Evolutionary conservation across 2,797 vertebrate species (phyloP), one percentile per base, ranked within the genome.

Genomic region (Malurus leucopterus): DNA sequence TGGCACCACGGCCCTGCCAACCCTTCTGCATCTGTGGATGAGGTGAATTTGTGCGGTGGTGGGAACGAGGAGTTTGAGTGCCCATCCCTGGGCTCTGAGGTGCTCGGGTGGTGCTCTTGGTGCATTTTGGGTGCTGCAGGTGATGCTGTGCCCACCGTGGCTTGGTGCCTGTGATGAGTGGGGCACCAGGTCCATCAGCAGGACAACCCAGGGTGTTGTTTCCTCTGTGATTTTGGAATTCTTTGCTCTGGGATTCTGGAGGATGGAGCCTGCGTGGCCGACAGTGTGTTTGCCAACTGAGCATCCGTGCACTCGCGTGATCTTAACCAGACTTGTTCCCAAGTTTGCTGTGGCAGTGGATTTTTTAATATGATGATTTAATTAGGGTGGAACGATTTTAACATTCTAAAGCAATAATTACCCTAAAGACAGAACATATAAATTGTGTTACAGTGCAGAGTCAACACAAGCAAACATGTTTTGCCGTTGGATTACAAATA

Each of bases 351-450:
- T 93, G 89, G 93, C 85, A 47, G 71, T 92, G 85, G 89, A 73
- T 81, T 85, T 89, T 93, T 93, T 89, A 92, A 95, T 95, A 91
- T 70, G 89, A 86, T 93, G 92, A 94, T 94, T 92, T 93, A 95
- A 95, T 95, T 94, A 91, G 93, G 87, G 89, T 90, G 92, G 92
- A 93, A 93, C 38, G 57, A 76, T 94, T 95, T 95, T 95, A 95
- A 95, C 93, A 92, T 95, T 94, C 93, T 95, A 92, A 94, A 95
- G 93, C 92, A 93, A 95, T 94, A 94, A 94, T 95, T 95, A 95
- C 93, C 95, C 94, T 94, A 90, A 95, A 95, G 94, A 95, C 95
- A 95, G 92, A 95, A 94, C 92, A 94, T 93, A 95, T 84, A 94
- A 94, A 93, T 94, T 86, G 92, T 95, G 92, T 94, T 94, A 93